Conservation (phyloP, 2,113 vertebrate genomes). For the Sander vitreus region DNA sequence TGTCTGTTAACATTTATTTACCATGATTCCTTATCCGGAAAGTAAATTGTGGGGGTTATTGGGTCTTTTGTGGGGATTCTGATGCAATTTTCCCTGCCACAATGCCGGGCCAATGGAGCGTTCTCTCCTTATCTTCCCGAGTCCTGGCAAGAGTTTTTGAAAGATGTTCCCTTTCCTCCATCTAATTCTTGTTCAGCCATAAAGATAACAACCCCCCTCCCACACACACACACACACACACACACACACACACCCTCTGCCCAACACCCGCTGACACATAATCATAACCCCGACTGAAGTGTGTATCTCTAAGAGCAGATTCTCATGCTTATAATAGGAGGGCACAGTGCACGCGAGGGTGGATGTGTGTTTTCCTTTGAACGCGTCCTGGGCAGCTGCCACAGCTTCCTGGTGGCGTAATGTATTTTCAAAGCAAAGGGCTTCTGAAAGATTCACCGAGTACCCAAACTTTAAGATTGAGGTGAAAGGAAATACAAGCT, state of each 20-base stretch:
- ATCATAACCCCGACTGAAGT: slow-evolving; percentile 67
- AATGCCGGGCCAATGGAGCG: slow-evolving; percentile 60
- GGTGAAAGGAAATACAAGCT: slow-evolving; percentile 37
- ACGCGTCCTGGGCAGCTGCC: slow-evolving; percentile 29
- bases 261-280: slow-evolving; percentile 65
- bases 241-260: background rate
- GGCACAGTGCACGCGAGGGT: slow-evolving; percentile 42
- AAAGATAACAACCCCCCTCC: slow-evolving; percentile 66
- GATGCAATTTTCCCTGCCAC: slow-evolving; percentile 58
- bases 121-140: slow-evolving; percentile 65
- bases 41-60: slow-evolving; percentile 61
- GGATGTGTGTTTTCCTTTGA: slow-evolving; percentile 57
- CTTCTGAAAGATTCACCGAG: slow-evolving; percentile 4
- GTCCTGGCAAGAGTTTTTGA: slow-evolving; percentile 60
- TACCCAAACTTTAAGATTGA: slow-evolving; percentile 30
- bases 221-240: too few relatives aligned
- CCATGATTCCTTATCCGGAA: slow-evolving; percentile 67
- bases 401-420: slow-evolving; percentile 15
- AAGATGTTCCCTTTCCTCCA: slow-evolving; percentile 66
- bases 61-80: slow-evolving; percentile 66
- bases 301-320: slow-evolving; percentile 74
- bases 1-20: slow-evolving; percentile 70
- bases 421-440: slow-evolving; percentile 54
- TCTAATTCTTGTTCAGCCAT: slow-evolving; percentile 70
- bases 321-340: slow-evolving; percentile 65